phyloP scores from a whole-genome alignment of 2,888 invertebrate genomes.

The Tipula lateralis region DNA sequence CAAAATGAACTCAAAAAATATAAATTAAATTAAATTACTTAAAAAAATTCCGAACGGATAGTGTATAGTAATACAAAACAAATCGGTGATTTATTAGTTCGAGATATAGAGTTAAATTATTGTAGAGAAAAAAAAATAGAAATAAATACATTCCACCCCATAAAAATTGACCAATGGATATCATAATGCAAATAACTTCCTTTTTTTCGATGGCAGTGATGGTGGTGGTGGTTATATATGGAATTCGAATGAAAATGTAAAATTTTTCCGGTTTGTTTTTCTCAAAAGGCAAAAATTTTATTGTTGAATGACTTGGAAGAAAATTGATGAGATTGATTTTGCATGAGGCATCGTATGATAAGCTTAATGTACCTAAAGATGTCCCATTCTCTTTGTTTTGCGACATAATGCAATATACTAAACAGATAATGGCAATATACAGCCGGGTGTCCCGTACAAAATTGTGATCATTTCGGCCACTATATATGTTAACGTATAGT shows the following conservation, averaged over 20 bases:
- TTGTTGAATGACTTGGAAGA: slow-evolving; percentile 1
- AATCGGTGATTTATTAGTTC: slow-evolving; percentile 1
- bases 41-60: not conserved
- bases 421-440: too few species aligned
- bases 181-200: slow-evolving; percentile 29
- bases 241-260: not conserved
- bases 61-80: not conserved
- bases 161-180: slow-evolving; percentile 28
- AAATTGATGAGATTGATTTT: slow-evolving; percentile 1
- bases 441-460: too few species aligned
- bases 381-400: not conserved
- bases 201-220: not conserved
- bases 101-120: slow-evolving; percentile 4
- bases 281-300: not conserved
- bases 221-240: not conserved
- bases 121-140: not conserved
- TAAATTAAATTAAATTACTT: slow-evolving; percentile 6
- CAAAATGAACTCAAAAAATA: slow-evolving; percentile 19
- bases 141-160: slow-evolving; percentile 28
- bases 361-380: slow-evolving; percentile 19
- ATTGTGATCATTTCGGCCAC: too few species aligned
- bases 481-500: too few species aligned
- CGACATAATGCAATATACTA: not conserved
- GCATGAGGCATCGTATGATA: not conserved
- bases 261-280: slow-evolving; percentile 14